Percentiles rank a stretch among this genome's conserved stretches.
Conservation (phyloP, 2,113 vertebrate species). For the Rallus limicola region DNA sequence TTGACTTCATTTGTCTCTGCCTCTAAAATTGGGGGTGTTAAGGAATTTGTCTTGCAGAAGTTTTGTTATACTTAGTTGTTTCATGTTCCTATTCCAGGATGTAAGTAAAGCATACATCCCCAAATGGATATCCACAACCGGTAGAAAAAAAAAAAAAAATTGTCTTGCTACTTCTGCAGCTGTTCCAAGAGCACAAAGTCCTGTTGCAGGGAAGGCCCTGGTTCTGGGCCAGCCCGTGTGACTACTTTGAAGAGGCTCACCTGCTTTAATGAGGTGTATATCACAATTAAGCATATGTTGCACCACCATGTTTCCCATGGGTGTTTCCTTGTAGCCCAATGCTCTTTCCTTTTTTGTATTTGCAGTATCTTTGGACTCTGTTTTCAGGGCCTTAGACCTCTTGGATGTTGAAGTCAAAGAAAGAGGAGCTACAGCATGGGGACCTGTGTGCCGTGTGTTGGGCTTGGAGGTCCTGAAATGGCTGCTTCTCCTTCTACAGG, state of each 20-base stretch:
- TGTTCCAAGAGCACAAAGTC: not conserved
- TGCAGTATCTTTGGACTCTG: not conserved
- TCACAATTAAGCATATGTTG: not conserved
- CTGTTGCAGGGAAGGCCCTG: not conserved
- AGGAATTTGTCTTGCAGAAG: slow-evolving; percentile 1
- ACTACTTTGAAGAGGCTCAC: slow-evolving; percentile 23
- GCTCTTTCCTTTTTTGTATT: not conserved
- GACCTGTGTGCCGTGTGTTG: not conserved
- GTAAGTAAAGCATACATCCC: not conserved
- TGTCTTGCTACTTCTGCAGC: slow-evolving; percentile 1
- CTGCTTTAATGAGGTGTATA: not conserved
- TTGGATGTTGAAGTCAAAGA: not conserved
- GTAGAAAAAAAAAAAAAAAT: not conserved
- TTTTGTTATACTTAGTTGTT: not conserved
- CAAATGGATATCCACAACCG: not conserved
- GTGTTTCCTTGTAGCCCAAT: not conserved
- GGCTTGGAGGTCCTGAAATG: not conserved
- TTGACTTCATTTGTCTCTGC: slow-evolving; percentile 22
- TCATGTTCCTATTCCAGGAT: not conserved
- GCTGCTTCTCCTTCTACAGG: not conserved
- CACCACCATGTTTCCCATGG: not conserved
- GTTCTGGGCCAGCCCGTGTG: slow-evolving; percentile 34
- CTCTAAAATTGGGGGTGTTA: not conserved
- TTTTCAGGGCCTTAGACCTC: not conserved
- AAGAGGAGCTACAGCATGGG: not conserved